These are phyloP conservation scores for Elephantulus edwardii DNA, from an alignment of 2,113 vertebrate species.

Conservation along the genomic window DNA sequence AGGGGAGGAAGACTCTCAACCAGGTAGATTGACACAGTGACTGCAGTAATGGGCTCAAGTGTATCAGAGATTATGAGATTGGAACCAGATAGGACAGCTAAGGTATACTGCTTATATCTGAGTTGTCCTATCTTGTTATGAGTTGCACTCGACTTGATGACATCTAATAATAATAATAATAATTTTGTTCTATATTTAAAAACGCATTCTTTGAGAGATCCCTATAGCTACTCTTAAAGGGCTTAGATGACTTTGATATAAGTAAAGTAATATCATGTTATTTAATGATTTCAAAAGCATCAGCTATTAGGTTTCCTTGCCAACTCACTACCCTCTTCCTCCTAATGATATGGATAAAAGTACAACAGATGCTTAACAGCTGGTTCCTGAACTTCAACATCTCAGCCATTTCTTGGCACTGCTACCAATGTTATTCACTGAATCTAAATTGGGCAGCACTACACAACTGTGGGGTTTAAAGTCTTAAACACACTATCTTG, in stretches of 20 bases:
- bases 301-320: slow-evolving; percentile 36
- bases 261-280: slow-evolving; percentile 41
- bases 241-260: not conserved
- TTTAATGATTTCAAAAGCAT: slow-evolving; percentile 49
- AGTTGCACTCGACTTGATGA: no score
- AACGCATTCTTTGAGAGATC: slow-evolving; percentile 40
- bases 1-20: no score
- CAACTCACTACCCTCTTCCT: slow-evolving; percentile 27
- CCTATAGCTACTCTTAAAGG: not conserved
- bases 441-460: slow-evolving; percentile 14
- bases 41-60: no score
- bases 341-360: slow-evolving; percentile 48
- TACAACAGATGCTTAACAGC: not conserved
- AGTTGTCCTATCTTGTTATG: no score
- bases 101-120: no score
- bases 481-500: not conserved
- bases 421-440: not conserved
- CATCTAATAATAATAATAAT: not conserved
- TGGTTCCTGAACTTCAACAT: slow-evolving; percentile 1
- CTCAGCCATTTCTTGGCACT: not conserved
- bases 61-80: no score
- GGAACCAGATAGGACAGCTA: no score
- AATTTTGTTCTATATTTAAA: slow-evolving; percentile 18
- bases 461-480: not conserved
- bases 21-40: no score